phyloP scores from a whole-genome alignment of 2,888 invertebrate genomes.

The Dorcus hopei region DNA sequence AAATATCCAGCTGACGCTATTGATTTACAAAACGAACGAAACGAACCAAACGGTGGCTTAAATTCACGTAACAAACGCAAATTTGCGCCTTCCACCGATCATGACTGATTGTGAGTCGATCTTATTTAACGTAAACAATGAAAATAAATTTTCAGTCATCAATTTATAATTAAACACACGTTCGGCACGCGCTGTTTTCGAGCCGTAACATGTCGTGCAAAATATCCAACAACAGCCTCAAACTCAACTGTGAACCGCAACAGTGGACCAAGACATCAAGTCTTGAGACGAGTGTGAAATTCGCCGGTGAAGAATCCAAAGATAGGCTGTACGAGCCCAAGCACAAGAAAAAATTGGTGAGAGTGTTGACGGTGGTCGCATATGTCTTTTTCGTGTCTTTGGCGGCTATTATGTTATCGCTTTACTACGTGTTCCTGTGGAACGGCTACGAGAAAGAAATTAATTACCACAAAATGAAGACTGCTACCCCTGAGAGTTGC shows the following conservation, averaged over 20 bases:
- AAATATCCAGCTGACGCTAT: background rate
- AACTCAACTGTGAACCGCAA: conserved; percentile 38
- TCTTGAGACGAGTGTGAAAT: conserved; percentile 60
- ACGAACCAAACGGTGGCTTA: background rate
- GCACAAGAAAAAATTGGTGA: conserved; percentile 82
- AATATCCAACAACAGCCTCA: conserved; percentile 57
- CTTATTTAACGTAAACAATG: background rate
- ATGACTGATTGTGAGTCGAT: background rate
- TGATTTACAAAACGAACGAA: background rate
- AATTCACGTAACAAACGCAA: background rate
- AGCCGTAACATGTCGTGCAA: conserved; percentile 55
- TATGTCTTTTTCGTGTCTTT: conserved; percentile 92
- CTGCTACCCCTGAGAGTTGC: too few relatives aligned
- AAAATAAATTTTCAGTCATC: background rate
- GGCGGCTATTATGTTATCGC: conserved; percentile 88
- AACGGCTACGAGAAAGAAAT: conserved; percentile 62
- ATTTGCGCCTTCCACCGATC: background rate
- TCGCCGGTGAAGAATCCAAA: conserved; percentile 62
- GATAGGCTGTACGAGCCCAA: conserved; percentile 78
- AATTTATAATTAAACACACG: background rate
- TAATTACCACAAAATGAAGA: conserved; percentile 8
- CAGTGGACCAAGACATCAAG: conserved; percentile 38
- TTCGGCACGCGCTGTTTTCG: conserved; percentile 3
- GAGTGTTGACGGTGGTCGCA: conserved; percentile 88
- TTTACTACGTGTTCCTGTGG: conserved; percentile 95